Conservation (phyloP, 2,797 vertebrate genomes). For the Pachyuromys duprasi region DNA sequence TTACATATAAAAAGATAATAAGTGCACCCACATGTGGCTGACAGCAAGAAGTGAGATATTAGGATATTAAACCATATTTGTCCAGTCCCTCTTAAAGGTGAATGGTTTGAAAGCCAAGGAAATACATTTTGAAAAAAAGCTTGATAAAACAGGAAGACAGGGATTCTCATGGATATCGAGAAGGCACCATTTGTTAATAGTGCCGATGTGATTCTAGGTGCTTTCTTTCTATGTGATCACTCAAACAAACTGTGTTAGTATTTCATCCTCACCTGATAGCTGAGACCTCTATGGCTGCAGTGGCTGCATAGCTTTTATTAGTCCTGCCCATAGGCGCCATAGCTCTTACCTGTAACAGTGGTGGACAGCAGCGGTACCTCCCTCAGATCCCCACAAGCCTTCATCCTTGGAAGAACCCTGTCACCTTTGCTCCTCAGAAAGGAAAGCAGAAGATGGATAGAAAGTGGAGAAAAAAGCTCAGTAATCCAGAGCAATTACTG, state of each 20-base stretch:
- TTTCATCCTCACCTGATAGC: background rate
- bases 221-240: background rate
- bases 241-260: background rate
- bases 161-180: background rate
- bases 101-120: background rate
- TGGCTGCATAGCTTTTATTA: background rate
- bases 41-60: background rate
- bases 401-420: background rate
- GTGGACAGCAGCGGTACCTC: background rate
- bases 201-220: background rate
- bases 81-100: background rate
- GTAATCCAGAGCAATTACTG: background rate
- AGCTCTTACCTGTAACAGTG: background rate
- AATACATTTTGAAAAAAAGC: constrained; percentile 37
- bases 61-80: background rate
- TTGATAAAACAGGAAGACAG: constrained; percentile 19
- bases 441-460: background rate
- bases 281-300: background rate
- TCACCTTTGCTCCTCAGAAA: background rate
- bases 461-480: background rate
- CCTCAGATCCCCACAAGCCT: background rate
- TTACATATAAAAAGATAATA: background rate
- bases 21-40: background rate
- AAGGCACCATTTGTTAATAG: background rate
- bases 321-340: background rate